phyloP scores from a whole-genome alignment of 37 sponge, comb jelly and placozoan genomes.

The Mnemiopsis leidyi region DNA sequence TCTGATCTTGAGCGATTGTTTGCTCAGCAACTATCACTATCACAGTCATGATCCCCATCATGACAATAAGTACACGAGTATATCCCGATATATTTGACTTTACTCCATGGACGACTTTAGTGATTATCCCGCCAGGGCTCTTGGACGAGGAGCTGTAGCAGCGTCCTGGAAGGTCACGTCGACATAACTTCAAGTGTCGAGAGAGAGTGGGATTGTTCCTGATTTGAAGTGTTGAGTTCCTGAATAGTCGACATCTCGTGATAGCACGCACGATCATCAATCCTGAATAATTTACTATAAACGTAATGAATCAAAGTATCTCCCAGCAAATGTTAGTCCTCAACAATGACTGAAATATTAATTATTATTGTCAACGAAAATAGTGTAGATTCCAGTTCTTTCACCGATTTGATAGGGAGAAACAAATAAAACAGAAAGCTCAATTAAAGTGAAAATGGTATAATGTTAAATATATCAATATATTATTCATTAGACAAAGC shows the following conservation, averaged over 20 bases:
- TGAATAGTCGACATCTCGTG: background rate
- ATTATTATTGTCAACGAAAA: no score
- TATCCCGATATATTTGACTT: conserved; percentile 49
- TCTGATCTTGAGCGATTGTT: background rate
- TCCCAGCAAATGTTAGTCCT: no score
- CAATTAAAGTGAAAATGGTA: background rate
- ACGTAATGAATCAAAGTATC: background rate
- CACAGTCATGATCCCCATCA: conserved; percentile 38
- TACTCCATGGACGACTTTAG: background rate
- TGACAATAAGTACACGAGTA: conserved; percentile 44
- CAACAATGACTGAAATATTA: no score
- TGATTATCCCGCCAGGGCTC: background rate
- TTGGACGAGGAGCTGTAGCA: no score
- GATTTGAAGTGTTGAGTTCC: background rate
- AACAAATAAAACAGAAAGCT: no score
- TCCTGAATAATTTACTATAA: background rate
- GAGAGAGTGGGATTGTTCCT: background rate
- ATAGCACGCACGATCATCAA: conserved; percentile 5
- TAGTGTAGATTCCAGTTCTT: no score
- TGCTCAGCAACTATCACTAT: conserved; percentile 51
- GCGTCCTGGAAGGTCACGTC: background rate
- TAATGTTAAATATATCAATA: background rate
- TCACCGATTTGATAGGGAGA: no score
- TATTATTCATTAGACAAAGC: background rate
- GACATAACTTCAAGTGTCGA: background rate